Evolutionary conservation across 2,113 vertebrate species (phyloP).

Genomic region (Apteryx owenii): DNA sequence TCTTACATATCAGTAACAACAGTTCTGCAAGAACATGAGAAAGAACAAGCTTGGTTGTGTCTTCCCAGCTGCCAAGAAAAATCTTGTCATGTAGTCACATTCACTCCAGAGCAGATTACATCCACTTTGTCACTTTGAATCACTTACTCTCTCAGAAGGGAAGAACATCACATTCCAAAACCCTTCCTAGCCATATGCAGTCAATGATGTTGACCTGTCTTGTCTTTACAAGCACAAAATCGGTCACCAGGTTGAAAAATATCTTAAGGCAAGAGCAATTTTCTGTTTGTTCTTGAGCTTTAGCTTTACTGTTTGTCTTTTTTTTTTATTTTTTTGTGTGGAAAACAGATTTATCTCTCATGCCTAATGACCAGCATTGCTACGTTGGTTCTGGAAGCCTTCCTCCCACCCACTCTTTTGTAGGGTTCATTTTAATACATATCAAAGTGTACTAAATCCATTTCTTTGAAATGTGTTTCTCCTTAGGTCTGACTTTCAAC

Average conservation of each 20-base stretch:
- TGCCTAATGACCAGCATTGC: neutral
- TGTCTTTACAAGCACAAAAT: neutral
- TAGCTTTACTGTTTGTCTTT: neutral
- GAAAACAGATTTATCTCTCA: neutral
- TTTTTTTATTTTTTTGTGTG: neutral
- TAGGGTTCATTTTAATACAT: neutral
- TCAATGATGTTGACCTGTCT: neutral
- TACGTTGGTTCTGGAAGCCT: neutral
- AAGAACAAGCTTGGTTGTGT: neutral
- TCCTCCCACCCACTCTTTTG: neutral
- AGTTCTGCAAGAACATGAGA: neutral
- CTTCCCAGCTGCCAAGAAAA: neutral
- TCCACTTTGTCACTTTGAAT: neutral
- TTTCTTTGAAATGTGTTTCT: neutral
- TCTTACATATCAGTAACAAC: neutral
- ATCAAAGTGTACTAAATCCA: neutral
- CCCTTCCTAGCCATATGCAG: neutral
- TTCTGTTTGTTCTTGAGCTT: neutral
- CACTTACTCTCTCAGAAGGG: neutral
- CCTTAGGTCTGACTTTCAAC: neutral
- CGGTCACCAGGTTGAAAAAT: neutral
- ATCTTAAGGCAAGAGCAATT: neutral
- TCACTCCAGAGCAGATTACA: neutral
- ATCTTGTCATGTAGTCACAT: neutral
- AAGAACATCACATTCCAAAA: neutral